These are phyloP conservation scores for Champsocephalus gunnari DNA, from an alignment of 2,797 vertebrate species.

Conservation along the genomic window DNA sequence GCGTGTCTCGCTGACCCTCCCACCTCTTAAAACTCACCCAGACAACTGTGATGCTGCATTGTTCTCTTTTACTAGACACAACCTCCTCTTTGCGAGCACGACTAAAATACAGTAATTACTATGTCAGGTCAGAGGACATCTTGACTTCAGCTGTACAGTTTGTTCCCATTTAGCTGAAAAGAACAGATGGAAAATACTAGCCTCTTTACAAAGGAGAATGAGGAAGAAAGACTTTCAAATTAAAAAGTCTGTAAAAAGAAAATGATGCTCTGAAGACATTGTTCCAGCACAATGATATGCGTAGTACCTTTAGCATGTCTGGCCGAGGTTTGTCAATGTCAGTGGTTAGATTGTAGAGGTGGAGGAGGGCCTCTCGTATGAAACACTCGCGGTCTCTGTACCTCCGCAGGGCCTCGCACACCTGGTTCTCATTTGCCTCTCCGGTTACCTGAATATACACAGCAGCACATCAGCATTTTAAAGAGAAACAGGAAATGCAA, in stretches of 20 bases:
- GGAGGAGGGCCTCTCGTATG: conserved; percentile 91
- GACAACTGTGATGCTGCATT: conserved; percentile 9
- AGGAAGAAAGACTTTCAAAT: not conserved
- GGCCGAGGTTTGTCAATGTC: conserved; percentile 91
- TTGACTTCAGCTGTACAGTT: conserved; percentile 5
- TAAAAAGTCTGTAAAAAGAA: not conserved
- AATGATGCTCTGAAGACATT: not conserved
- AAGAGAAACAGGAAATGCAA: conserved; percentile 58
- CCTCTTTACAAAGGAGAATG: not conserved
- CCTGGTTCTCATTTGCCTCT: conserved; percentile 93
- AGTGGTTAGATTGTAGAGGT: conserved; percentile 91
- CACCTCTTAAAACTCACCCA: conserved; percentile 6
- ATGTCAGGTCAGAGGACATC: conserved; percentile 7
- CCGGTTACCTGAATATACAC: conserved; percentile 90
- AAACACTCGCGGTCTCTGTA: conserved; percentile 94
- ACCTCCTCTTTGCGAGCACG: conserved; percentile 5
- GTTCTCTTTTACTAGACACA: conserved; percentile 9
- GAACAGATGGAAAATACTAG: not conserved
- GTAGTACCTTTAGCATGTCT: conserved; percentile 90
- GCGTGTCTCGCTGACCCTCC: conserved; percentile 6
- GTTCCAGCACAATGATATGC: not conserved
- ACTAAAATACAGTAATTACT: conserved; percentile 35
- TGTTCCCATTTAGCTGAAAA: conserved; percentile 14
- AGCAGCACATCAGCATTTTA: conserved; percentile 46
- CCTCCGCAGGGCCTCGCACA: conserved; percentile 92